Conservation (phyloP, 2,797 vertebrate species). For the Tapera naevia region DNA sequence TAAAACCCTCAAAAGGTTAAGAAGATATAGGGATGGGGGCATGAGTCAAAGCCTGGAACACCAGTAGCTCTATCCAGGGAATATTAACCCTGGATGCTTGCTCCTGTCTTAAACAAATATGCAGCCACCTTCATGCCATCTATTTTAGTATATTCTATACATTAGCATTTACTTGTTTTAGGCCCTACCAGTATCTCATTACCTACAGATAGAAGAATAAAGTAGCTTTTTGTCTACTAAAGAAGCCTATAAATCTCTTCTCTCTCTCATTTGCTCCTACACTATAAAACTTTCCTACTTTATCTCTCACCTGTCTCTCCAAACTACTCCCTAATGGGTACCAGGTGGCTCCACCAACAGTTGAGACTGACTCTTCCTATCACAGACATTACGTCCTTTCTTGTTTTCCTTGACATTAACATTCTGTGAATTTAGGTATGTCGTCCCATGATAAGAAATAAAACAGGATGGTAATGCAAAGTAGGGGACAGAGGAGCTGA, state of each 20-base stretch:
- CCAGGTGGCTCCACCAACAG: neutral
- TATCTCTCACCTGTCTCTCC: slow-evolving; percentile 20
- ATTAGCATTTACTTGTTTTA: neutral
- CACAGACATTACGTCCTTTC: slow-evolving; percentile 33
- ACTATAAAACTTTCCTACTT: slow-evolving; percentile 26
- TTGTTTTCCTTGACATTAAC: neutral
- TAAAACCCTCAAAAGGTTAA: neutral
- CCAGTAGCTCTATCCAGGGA: neutral
- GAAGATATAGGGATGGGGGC: neutral
- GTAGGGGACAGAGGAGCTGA: neutral
- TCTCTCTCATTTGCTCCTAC: neutral
- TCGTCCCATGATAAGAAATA: neutral
- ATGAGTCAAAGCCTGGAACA: neutral
- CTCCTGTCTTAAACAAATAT: neutral
- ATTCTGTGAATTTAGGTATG: neutral
- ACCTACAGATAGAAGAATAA: neutral
- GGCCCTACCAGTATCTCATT: neutral
- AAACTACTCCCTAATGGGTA: slow-evolving; percentile 33
- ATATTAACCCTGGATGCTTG: neutral
- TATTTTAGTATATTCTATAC: neutral
- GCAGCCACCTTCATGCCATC: neutral
- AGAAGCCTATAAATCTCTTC: slow-evolving; percentile 20
- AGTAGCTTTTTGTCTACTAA: neutral
- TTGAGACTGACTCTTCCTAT: neutral
- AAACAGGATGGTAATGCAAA: neutral